Percentiles rank a stretch among this genome's conserved stretches.
Conservation (phyloP, 2,797 vertebrate species). For the Percopsis omiscomaycus region DNA sequence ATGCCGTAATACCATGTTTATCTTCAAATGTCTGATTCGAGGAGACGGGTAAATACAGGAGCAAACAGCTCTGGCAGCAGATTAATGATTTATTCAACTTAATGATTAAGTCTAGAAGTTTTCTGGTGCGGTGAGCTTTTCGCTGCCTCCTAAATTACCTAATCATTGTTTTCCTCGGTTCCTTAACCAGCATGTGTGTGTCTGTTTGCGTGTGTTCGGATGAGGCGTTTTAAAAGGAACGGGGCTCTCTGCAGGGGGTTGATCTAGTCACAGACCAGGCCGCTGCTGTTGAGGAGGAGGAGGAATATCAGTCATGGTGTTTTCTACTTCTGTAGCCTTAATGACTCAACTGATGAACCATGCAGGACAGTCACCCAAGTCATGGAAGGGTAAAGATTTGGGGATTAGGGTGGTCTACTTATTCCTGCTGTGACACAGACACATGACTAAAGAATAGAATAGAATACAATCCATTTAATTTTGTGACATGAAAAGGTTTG, state of each 20-base stretch:
- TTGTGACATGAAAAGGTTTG: too few species aligned
- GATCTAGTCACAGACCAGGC: slow-evolving; percentile 25
- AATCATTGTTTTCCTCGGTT: slow-evolving; percentile 17
- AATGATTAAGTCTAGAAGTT: neutral
- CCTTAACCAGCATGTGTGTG: neutral
- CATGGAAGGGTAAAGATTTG: slow-evolving; percentile 31
- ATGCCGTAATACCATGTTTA: slow-evolving; percentile 20
- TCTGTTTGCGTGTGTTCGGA: slow-evolving; percentile 36
- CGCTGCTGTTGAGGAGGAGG: slow-evolving; percentile 26
- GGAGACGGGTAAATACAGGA: slow-evolving; percentile 15
- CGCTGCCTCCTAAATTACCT: slow-evolving; percentile 16
- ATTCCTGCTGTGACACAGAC: slow-evolving; percentile 32
- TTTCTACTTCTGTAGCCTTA: slow-evolving; percentile 29
- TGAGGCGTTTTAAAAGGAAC: slow-evolving; percentile 42
- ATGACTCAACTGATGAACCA: slow-evolving; percentile 34
- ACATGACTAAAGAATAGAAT: slow-evolving; percentile 25
- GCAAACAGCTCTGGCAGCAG: slow-evolving; percentile 28
- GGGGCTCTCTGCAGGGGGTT: slow-evolving; percentile 38
- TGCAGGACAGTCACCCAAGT: slow-evolving; percentile 34
- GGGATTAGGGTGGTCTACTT: slow-evolving; percentile 26
- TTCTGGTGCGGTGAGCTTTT: neutral
- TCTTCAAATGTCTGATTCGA: slow-evolving; percentile 44
- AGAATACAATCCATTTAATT: neutral
- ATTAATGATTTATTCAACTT: slow-evolving; percentile 34
- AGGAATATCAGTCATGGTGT: slow-evolving; percentile 21